Percentiles rank a stretch among this genome's conserved stretches.
Conservation (phyloP, 2,888 invertebrate species). For the Hemaris fuciformis region DNA sequence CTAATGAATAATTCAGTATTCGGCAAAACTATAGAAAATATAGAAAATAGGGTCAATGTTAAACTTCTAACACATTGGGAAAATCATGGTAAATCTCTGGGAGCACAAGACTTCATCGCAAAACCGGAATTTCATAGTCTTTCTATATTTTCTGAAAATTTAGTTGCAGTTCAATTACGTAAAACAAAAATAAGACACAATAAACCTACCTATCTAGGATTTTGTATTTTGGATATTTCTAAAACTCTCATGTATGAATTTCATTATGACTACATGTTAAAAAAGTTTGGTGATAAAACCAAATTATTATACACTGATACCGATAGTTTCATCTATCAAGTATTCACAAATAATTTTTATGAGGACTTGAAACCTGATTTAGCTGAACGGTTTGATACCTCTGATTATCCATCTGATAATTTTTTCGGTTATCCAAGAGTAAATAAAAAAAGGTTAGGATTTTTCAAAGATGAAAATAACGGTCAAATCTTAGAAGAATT, state of each 20-base stretch:
- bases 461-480: background rate
- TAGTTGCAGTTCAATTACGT: constrained; percentile 19
- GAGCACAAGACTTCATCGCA: constrained; percentile 31
- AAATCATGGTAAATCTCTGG: constrained; percentile 29
- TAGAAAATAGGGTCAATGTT: constrained; percentile 40
- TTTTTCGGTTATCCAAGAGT: constrained; percentile 29
- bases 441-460: constrained; percentile 35
- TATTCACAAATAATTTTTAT: constrained; percentile 28
- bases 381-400: constrained; percentile 28
- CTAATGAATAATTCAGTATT: constrained; percentile 52
- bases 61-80: constrained; percentile 43
- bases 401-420: constrained; percentile 36
- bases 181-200: constrained; percentile 19
- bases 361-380: constrained; percentile 29
- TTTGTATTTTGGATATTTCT: constrained; percentile 25
- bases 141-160: constrained; percentile 22
- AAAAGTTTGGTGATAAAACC: constrained; percentile 18
- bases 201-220: constrained; percentile 21
- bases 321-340: constrained; percentile 33
- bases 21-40: constrained; percentile 50
- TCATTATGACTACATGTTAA: constrained; percentile 25
- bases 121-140: constrained; percentile 42
- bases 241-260: constrained; percentile 30
- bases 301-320: constrained; percentile 32
- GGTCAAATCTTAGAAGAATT: background rate